Evolutionary conservation across 2,113 vertebrate species (phyloP), one percentile per base, ranked within the genome.

Genomic region (Neopipo cinnamomea): DNA sequence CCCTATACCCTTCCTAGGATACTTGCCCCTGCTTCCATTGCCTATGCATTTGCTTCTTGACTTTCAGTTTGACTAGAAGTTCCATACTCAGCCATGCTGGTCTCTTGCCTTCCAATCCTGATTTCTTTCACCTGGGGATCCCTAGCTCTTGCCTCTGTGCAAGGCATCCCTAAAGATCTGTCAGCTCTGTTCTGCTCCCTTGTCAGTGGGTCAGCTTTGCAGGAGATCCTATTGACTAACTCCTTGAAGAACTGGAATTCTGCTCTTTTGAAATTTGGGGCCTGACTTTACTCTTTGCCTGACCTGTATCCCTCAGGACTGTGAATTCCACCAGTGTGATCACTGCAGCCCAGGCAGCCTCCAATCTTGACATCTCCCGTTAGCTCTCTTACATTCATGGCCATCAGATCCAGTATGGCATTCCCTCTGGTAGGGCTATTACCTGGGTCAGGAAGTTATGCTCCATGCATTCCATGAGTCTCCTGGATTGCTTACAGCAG

Each of bases 331-430:
- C 8, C 52, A 37, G 18, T 59, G 44, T 44, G 37, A 33, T 66
- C 14, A 11, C 44, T 44, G 44, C 22, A 89, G 68, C 33, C 44
- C 44, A 52, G 27, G 27, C 44, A 59, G 37, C 47, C 18, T 66
- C 27, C 31, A 4, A 1, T 59, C 1, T 0, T 73, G 35, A 12
- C 0, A 7, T 73, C 22, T 15, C 5, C 37, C 15, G 11, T 73
- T 33, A 73, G n/a, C n/a, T 53, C 28, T 8, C 19, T 74, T 30
- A 25, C 12, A 20, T 33, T 67, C 58, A 46, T 74, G 37, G 46
- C 39, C 16, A 8, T 82, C 37, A 33, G 33, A 19, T 59, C 23
- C 19, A 20, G 23, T 44, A 37, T 42, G 58, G 8, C 3, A 4
- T 65, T 22, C 42, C 25, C 42, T 66, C 27, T 58, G 19, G 8